Evolutionary conservation across 2,113 vertebrate genomes (phyloP), one percentile per base, ranked within the genome.

Genomic region (Cettia cetti): DNA sequence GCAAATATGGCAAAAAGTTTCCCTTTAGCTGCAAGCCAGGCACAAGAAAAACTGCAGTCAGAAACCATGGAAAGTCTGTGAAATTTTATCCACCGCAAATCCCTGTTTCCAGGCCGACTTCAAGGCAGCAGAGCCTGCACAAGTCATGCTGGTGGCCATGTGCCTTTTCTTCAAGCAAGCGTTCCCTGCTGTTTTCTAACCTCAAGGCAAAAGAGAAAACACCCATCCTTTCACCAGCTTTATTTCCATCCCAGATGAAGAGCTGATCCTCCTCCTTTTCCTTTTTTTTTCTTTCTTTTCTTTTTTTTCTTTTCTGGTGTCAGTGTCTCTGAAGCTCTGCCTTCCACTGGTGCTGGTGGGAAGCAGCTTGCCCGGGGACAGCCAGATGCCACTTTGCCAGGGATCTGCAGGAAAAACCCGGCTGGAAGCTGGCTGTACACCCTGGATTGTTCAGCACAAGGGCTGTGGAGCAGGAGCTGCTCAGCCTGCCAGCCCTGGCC

Each of bases 191-290:
- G 94, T 90, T 93, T 92, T 81, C 79, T 95, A 96, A 97, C 95
- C 96, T 96, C 95, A 96, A 92, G 79, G 93, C 93, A 89, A 64
- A 95, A 94, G 92, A 90, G 95, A 93, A 95, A 95, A 95, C 93
- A 96, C 71, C 70, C 76, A 6, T 89, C 95, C 91, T 95, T 96
- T 94, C 94, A 97, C 74, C 96, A 96, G 72, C 95, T 97, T 96
- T 88, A 74, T 94, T 96, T 95, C 75, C 56, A 86, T 89, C 74
- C 54, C 81, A 96, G 91, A 92, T 93, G 90, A 94, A 95, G 92
- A 93, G 57, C 50, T 70, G 74, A 89, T 92, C 42, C 69, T 90
- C 23, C 14, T 80, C 3, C 10, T 19, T 37, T 23, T 13, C 30
- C 11, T 30, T 70, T 40, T 40, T 40, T 10, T 40, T 40, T 40